Evolutionary conservation across 2,113 vertebrate species (phyloP), one percentile per base, ranked within the genome.

Genomic region (Sorex fumeus): DNA sequence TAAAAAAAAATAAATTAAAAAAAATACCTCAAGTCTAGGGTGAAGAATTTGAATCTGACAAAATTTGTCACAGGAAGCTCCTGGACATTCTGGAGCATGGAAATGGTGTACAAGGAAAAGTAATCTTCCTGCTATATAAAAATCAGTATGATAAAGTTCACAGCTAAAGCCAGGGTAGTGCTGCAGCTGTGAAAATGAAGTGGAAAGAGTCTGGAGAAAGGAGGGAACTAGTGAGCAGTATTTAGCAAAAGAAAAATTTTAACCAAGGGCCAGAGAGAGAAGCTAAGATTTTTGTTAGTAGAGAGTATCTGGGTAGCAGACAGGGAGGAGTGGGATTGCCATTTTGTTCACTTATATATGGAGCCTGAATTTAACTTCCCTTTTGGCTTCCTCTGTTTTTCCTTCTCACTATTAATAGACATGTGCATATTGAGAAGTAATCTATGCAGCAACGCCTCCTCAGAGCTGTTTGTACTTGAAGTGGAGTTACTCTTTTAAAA

Each of bases 381-480:
- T 85, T 85, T 83, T 88, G 71, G 60, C 78, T 94, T 95, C 84
- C 40, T 78, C 57, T 93, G 87, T 84, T 64, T 87, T 34, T 71
- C 79, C 27, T 40, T 40, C 30, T 95, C 28, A 69, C 89, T 92
- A 86, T 95, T 94, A 83, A 83, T 88, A 88, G 76, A 86, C 23
- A 18, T 67, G 36, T 23, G 32, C 64, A 74, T 81, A 87, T 34
- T 91, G 83, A 83, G 71, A 91, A 79, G 66, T 77, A 45, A n/a
- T 76, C n/a, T 82, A 77, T 82, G 47, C 32, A 91, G 71, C 43
- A 89, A 67, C 28, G 79, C 67, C 64, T 50, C 66, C 50, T 95
- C 28, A 40, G 71, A 83, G 83, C 60, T 43, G 8, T 47, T 30
- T 32, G 27, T 70, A 62, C 81, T 90, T 90, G 79, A 90, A 70